These are phyloP conservation scores for Kryphioiulus occultus DNA, from an alignment of 2,888 invertebrate species.

Conservation along the genomic window DNA sequence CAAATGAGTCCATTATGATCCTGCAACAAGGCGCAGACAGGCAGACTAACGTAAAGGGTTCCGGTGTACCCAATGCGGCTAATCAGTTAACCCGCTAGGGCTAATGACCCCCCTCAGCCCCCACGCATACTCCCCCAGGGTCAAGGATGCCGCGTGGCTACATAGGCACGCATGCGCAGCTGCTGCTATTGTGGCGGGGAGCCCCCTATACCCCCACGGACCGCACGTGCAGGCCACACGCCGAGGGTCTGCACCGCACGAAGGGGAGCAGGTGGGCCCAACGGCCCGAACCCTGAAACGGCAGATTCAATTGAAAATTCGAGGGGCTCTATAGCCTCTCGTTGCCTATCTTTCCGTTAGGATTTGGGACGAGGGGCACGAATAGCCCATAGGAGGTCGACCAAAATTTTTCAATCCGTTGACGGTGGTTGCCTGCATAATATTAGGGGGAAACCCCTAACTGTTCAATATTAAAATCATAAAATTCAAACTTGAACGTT, in stretches of 20 bases:
- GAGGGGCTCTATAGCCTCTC: no score
- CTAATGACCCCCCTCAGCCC: conserved; percentile 21
- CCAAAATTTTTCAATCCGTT: not conserved
- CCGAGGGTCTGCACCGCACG: conserved; percentile 1
- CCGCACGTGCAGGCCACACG: conserved; percentile 46
- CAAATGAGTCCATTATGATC: not conserved
- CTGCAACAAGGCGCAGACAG: not conserved
- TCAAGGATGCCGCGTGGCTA: not conserved
- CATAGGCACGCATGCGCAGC: not conserved
- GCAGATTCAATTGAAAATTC: not conserved
- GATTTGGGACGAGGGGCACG: not conserved
- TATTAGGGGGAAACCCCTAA: not conserved
- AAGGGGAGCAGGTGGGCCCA: not conserved
- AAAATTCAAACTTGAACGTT: no score
- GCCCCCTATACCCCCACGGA: not conserved
- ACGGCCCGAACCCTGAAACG: no score
- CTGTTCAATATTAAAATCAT: no score
- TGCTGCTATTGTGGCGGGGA: not conserved
- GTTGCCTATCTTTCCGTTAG: not conserved
- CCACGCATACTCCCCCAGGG: conserved; percentile 26
- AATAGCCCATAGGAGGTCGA: not conserved
- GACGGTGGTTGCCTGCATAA: not conserved
- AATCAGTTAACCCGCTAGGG: conserved; percentile 28
- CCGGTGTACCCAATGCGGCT: conserved; percentile 14
- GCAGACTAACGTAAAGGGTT: not conserved